Evolutionary conservation across 2,113 vertebrate species (phyloP).

Genomic region (Columba janthina): DNA sequence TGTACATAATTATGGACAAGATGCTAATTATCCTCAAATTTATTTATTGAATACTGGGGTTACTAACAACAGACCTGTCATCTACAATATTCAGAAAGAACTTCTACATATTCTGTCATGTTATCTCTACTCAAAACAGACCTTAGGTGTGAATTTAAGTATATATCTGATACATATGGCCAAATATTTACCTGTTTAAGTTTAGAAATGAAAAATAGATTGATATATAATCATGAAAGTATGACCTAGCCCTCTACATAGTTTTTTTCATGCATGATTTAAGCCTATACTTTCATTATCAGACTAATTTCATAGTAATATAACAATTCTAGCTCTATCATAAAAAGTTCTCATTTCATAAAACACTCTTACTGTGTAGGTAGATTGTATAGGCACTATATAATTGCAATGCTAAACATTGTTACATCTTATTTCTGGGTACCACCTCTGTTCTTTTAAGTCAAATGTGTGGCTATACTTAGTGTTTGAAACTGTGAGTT

Average conservation of each 20-base stretch:
- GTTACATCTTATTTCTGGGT: background rate
- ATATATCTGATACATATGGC: background rate
- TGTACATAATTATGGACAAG: background rate
- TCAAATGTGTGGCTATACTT: background rate
- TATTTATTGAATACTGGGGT: background rate
- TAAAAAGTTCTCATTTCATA: background rate
- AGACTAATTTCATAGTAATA: background rate
- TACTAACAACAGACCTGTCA: background rate
- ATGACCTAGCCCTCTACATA: background rate
- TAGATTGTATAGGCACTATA: background rate
- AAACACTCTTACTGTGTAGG: background rate
- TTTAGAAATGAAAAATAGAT: background rate
- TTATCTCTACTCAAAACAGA: background rate
- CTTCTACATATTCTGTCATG: background rate
- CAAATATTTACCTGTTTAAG: background rate
- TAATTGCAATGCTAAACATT: background rate
- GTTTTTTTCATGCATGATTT: background rate
- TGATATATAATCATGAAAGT: background rate
- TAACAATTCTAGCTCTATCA: background rate
- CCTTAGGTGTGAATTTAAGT: background rate
- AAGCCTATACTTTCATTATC: background rate
- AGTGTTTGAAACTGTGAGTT: background rate
- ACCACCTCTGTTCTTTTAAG: background rate
- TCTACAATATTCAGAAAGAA: background rate
- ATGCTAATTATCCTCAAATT: background rate